A percentile compares a stretch with the other conserved stretches of the same genome.
These are phyloP conservation scores for Agrilus cyanescens DNA, from an alignment of 2,888 invertebrate genomes.

Conservation along the genomic window DNA sequence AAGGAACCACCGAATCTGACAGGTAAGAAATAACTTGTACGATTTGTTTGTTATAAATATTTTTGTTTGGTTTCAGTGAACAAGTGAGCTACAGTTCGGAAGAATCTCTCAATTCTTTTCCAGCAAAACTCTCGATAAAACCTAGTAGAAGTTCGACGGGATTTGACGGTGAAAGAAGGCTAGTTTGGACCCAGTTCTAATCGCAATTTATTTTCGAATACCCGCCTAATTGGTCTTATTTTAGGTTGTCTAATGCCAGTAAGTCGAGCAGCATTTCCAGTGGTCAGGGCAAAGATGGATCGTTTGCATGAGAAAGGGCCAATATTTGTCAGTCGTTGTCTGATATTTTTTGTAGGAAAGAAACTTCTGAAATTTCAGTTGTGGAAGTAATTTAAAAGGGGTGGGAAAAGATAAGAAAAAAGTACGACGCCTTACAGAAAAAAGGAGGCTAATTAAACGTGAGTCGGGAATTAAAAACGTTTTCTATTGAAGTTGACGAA, in stretches of 20 bases:
- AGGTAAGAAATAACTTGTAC: slow-evolving; percentile 35
- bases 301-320: slow-evolving; percentile 35
- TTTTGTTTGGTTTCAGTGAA: slow-evolving; percentile 36
- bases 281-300: slow-evolving; percentile 27
- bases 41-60: background rate
- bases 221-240: background rate
- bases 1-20: slow-evolving; percentile 55
- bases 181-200: slow-evolving; percentile 4
- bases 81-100: slow-evolving; percentile 56
- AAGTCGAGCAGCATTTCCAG: slow-evolving; percentile 28
- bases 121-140: slow-evolving; percentile 40
- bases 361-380: slow-evolving; percentile 6
- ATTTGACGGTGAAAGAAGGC: slow-evolving; percentile 19
- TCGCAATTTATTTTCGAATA: background rate
- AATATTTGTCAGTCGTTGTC: slow-evolving; percentile 33
- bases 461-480: no score
- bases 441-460: no score
- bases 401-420: no score
- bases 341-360: slow-evolving; percentile 31
- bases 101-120: slow-evolving; percentile 52
- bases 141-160: slow-evolving; percentile 6
- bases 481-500: no score
- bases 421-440: no score
- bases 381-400: no score
- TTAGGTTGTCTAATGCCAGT: slow-evolving; percentile 24